These are phyloP conservation scores for Tubulanus polymorphus DNA, from an alignment of 2,888 invertebrate species.

Conservation along the genomic window DNA sequence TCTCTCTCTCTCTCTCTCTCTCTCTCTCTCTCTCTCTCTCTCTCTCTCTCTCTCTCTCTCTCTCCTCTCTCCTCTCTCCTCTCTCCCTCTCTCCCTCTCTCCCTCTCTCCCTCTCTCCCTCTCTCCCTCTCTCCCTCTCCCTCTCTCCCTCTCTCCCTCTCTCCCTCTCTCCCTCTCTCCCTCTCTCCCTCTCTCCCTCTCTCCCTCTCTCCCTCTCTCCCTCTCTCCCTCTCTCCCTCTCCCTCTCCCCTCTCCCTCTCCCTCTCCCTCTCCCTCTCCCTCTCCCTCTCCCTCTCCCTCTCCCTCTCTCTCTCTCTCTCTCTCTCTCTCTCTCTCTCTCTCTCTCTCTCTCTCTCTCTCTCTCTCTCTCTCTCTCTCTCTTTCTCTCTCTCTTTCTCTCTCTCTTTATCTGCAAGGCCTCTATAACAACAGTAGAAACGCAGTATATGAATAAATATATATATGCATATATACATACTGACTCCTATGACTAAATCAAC, in stretches of 20 bases:
- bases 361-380: conserved; percentile 5
- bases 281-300: not conserved
- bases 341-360: conserved; percentile 11
- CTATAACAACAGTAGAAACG: too few species aligned
- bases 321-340: conserved; percentile 12
- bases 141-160: conserved; percentile 6
- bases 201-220: too few species aligned
- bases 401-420: conserved; percentile 6
- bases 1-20: not conserved
- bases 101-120: conserved; percentile 3
- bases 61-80: too few species aligned
- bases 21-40: conserved; percentile 12
- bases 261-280: not conserved
- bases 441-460: too few species aligned
- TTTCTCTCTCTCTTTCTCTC: conserved; percentile 1
- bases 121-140: not conserved
- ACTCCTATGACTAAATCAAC: too few species aligned
- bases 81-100: conserved; percentile 12
- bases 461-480: too few species aligned
- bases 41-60: conserved; percentile 12
- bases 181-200: too few species aligned
- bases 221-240: too few species aligned
- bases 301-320: conserved; percentile 11
- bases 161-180: conserved; percentile 1
- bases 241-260: not conserved